phyloP scores from a whole-genome alignment of 2,113 vertebrate genomes.

The Cynoglossus semilaevis region DNA sequence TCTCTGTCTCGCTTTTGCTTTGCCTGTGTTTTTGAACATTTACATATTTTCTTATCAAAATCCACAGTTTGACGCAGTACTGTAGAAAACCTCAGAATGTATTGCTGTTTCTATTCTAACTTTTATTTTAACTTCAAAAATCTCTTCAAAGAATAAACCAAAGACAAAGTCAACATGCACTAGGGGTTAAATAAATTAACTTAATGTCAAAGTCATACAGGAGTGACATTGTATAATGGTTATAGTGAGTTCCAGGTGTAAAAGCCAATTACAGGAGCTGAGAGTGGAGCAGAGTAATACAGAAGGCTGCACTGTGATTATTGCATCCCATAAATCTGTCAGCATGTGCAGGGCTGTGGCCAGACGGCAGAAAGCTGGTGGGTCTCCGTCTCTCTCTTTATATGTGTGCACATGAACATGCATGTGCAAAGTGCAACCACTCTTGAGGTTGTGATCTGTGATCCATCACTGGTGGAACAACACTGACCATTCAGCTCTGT shows the following conservation, averaged over 20 bases:
- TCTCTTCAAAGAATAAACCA: no score
- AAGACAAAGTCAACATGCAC: neutral
- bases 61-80: no score
- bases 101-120: neutral
- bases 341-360: constrained; percentile 32
- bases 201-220: constrained; percentile 16
- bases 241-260: constrained; percentile 47
- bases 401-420: no score
- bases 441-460: neutral
- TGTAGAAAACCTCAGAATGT: neutral
- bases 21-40: neutral
- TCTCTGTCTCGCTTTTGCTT: neutral
- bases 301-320: constrained; percentile 47
- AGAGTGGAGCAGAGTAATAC: constrained; percentile 50
- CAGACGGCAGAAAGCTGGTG: constrained; percentile 22
- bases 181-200: neutral
- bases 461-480: no score
- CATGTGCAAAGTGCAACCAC: no score
- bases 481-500: no score
- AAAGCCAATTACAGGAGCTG: constrained; percentile 54
- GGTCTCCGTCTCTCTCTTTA: constrained; percentile 9
- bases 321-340: constrained; percentile 67
- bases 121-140: neutral
- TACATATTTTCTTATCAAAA: neutral
- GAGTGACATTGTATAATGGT: constrained; percentile 21